Evolutionary conservation across 2,888 invertebrate genomes (phyloP), one percentile per base, ranked within the genome.

Genomic region (Drosophila helvetica): DNA sequence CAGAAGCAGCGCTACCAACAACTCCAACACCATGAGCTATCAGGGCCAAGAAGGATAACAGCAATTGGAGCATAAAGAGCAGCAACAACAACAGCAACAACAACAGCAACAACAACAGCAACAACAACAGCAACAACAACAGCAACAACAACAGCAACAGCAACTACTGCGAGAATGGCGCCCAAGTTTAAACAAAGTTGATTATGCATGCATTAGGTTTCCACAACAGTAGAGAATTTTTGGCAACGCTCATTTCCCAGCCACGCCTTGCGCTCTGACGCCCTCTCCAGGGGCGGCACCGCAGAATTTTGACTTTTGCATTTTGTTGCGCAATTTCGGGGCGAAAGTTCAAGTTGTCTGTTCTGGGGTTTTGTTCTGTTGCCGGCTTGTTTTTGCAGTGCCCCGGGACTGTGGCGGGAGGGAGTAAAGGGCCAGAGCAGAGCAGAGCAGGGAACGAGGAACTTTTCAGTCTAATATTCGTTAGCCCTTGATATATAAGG

Each of bases 131-230:
- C 78, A 86, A 15, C 80, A 65, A 50, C 66, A 80, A 42, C 58
- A 70, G 42, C 54, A 68, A 10, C 19, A 19, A 19, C 19, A 19
- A 2, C 66, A 80, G 42, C 58, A 70, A 46, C 54, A 68, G 17
- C 38, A 61, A 64, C 64, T 63, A 62, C 68, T 67, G 59, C 53
- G 74, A 64, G 61, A 84, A 85, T 76, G 80, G 77, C 65, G 80
- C 78, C 68, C 86, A 86, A 86, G 80, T 87, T 86, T 89, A 86
- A 86, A 75, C 86, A 89, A 89, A 89, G 89, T 89, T 89, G 89
- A 89, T 86, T 86, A 86, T 89, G 85, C 85, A 86, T 86, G 88
- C 85, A 89, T 86, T 86, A 80, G 89, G 88, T 86, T 89, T 88
- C 77, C 84, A 71, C 88, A 78, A 76, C 68, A 72, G 77, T 74